Conservation (phyloP, 2,888 invertebrate species). For the Caenorhabditis drosophilae region DNA sequence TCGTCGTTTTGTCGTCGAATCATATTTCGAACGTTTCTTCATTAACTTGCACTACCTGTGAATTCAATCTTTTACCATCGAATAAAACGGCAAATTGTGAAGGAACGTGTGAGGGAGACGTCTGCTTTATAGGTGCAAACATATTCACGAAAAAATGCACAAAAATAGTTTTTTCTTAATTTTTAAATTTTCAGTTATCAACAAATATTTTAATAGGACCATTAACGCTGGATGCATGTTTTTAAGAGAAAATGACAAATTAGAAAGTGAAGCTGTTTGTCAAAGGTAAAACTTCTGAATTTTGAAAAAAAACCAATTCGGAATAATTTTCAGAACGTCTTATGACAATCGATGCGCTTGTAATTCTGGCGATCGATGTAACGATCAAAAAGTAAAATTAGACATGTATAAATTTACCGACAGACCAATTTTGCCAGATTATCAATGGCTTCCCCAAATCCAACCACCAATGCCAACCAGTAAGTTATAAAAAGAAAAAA, state of each 20-base stretch:
- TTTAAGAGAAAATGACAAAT: constrained; percentile 26
- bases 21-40: constrained; percentile 19
- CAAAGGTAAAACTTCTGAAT: constrained; percentile 21
- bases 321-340: constrained; percentile 18
- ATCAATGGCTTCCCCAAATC: constrained; percentile 45
- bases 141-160: background rate
- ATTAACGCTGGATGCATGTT: constrained; percentile 50
- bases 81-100: constrained; percentile 27
- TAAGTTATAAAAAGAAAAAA: constrained; percentile 2
- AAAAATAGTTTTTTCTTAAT: background rate
- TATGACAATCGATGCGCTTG: constrained; percentile 41
- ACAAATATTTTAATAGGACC: constrained; percentile 52
- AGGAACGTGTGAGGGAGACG: constrained; percentile 46
- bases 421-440: constrained; percentile 22
- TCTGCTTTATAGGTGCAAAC: constrained; percentile 40
- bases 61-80: constrained; percentile 29
- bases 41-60: constrained; percentile 41
- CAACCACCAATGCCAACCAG: constrained; percentile 31
- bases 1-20: constrained; percentile 1
- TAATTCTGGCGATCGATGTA: constrained; percentile 31
- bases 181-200: constrained; percentile 38
- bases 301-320: background rate
- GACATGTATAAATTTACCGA: constrained; percentile 31
- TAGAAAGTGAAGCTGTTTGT: constrained; percentile 34
- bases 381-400: constrained; percentile 36